phyloP scores from a whole-genome alignment of 2,888 invertebrate species.

The Auanema sp. region DNA sequence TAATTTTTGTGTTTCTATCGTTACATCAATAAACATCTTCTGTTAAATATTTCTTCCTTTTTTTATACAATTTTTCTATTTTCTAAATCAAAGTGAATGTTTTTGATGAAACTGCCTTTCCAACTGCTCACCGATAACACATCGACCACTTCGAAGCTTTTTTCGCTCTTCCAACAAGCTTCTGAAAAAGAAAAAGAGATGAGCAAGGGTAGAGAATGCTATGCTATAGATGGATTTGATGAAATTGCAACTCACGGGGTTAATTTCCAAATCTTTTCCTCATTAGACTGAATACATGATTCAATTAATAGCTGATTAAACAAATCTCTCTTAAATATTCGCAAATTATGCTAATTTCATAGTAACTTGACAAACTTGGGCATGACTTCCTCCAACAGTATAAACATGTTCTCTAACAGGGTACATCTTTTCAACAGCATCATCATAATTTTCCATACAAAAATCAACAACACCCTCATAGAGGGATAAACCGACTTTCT shows the following conservation, averaged over 20 bases:
- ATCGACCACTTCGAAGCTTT: constrained; percentile 23
- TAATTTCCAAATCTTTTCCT: constrained; percentile 37
- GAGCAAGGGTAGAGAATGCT: no score
- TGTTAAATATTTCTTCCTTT: no score
- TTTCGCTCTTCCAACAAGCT: no score
- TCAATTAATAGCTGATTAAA: constrained; percentile 56
- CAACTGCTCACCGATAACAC: constrained; percentile 39
- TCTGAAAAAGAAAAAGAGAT: no score
- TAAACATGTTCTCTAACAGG: constrained; percentile 50
- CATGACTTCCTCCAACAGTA: constrained; percentile 57
- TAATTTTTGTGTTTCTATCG: background rate
- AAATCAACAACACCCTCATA: constrained; percentile 54
- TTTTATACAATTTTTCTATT: no score
- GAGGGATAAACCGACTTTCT: constrained; percentile 44
- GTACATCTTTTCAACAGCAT: constrained; percentile 45
- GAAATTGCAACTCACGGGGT: constrained; percentile 35
- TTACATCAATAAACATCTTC: no score
- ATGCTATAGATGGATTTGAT: no score
- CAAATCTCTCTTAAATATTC: constrained; percentile 45
- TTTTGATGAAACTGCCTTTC: constrained; percentile 28
- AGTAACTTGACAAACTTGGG: constrained; percentile 42
- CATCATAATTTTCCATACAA: constrained; percentile 41
- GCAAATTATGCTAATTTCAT: background rate
- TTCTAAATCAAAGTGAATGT: constrained; percentile 22
- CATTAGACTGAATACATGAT: constrained; percentile 38